Conservation (phyloP, 2,888 invertebrate genomes). For the Furcula furcula region DNA sequence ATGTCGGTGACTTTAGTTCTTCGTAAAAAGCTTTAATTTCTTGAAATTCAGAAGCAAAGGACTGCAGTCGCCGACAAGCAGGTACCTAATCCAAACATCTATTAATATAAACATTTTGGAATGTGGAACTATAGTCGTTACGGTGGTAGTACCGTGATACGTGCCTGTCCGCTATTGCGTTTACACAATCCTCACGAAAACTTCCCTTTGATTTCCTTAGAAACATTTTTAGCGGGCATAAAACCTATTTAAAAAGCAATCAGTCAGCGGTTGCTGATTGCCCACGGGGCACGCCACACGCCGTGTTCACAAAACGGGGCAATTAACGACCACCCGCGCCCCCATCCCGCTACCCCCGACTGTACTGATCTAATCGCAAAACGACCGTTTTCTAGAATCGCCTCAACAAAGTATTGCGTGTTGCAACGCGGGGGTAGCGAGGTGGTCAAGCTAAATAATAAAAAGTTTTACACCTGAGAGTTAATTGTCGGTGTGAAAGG, state of each 20-base stretch:
- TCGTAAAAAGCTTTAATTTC: too few species aligned
- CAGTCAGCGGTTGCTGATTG: conserved; percentile 79
- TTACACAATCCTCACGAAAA: conserved; percentile 60
- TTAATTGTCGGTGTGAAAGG: conserved; percentile 31
- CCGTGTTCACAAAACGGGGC: conserved; percentile 82
- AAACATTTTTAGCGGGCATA: conserved; percentile 77
- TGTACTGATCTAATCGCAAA: conserved; percentile 77
- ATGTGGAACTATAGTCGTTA: conserved; percentile 26
- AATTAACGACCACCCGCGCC: conserved; percentile 70
- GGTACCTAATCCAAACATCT: not conserved
- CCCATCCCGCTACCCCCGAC: conserved; percentile 41
- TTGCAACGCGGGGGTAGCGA: conserved; percentile 40
- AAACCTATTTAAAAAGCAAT: conserved; percentile 82
- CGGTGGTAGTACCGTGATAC: conserved; percentile 39
- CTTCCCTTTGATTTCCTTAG: conserved; percentile 70
- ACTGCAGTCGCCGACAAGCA: not conserved
- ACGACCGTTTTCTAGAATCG: conserved; percentile 82
- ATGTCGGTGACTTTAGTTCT: too few species aligned
- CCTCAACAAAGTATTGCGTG: conserved; percentile 78
- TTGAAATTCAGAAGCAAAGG: too few species aligned
- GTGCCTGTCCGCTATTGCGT: conserved; percentile 53
- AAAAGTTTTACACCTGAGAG: conserved; percentile 26
- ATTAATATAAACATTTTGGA: too few species aligned
- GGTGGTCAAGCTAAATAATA: conserved; percentile 32
- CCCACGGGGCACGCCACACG: conserved; percentile 73